These are phyloP conservation scores for Macaria notata DNA, from an alignment of 2,888 invertebrate species.

Conservation along the genomic window DNA sequence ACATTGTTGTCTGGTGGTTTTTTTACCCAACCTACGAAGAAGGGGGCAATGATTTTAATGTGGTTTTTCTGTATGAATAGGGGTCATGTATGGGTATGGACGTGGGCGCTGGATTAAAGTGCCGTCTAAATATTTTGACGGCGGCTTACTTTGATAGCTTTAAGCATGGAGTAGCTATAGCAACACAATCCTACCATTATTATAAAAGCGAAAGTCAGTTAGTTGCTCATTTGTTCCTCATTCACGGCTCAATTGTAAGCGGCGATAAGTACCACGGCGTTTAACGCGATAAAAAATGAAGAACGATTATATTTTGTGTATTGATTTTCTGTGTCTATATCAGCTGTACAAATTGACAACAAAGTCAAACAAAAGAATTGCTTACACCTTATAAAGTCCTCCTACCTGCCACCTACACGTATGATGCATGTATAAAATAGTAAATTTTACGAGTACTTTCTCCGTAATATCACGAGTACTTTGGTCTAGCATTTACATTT, in stretches of 20 bases:
- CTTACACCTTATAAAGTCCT: no score
- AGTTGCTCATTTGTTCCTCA: no score
- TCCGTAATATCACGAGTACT: conserved; percentile 1
- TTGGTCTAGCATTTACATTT: conserved; percentile 17
- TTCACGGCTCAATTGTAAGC: no score
- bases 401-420: no score
- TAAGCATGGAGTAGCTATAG: conserved; percentile 3
- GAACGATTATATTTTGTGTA: no score
- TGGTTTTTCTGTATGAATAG: conserved; percentile 23
- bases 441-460: conserved; percentile 17
- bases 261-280: no score
- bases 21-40: conserved; percentile 27
- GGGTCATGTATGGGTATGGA: conserved; percentile 24
- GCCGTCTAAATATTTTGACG: conserved; percentile 60
- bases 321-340: no score
- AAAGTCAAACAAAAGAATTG: no score
- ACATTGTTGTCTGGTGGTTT: conserved; percentile 65
- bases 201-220: no score
- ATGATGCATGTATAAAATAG: not conserved
- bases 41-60: conserved; percentile 10
- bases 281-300: no score
- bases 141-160: conserved; percentile 58
- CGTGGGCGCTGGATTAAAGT: conserved; percentile 71
- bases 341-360: no score
- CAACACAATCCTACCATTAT: not conserved